Conservation (phyloP, 2,113 vertebrate genomes). For the Cinclus mexicanus region DNA sequence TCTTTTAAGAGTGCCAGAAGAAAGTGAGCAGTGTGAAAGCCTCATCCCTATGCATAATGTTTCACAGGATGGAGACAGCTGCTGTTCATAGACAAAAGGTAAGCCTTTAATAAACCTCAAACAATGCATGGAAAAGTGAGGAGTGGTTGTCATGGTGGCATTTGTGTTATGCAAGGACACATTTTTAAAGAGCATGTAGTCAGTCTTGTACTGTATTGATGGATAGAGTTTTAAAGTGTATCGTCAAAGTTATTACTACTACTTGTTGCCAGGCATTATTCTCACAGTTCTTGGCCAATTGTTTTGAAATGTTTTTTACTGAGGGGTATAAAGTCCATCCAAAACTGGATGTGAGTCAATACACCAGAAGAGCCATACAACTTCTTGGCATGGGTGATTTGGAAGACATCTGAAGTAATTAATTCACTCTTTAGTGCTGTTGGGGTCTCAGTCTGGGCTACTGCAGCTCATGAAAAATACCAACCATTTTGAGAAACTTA, state of each 20-base stretch:
- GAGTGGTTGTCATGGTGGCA: not conserved
- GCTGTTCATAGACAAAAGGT: constrained; percentile 77
- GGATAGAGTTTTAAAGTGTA: not conserved
- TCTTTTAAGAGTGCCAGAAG: constrained; percentile 82
- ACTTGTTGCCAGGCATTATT: not conserved
- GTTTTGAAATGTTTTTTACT: not conserved
- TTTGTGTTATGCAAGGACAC: not conserved
- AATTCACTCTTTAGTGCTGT: not conserved
- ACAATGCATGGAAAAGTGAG: not conserved
- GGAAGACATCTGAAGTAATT: not conserved
- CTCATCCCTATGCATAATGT: constrained; percentile 88
- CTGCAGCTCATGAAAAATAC: not conserved
- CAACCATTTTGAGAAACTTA: rapidly evolving
- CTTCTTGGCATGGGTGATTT: not conserved
- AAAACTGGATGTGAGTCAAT: not conserved
- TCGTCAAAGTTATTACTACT: not conserved
- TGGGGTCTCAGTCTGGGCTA: not conserved
- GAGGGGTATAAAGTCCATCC: not conserved
- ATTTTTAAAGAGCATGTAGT: not conserved
- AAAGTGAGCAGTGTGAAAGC: constrained; percentile 92
- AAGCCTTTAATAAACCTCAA: not conserved
- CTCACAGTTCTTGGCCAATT: not conserved
- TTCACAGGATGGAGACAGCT: constrained; percentile 77
- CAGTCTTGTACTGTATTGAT: not conserved
- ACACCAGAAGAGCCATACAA: not conserved